Conservation (phyloP, 2,888 invertebrate genomes). For the Cryptophagus acutangulus region DNA sequence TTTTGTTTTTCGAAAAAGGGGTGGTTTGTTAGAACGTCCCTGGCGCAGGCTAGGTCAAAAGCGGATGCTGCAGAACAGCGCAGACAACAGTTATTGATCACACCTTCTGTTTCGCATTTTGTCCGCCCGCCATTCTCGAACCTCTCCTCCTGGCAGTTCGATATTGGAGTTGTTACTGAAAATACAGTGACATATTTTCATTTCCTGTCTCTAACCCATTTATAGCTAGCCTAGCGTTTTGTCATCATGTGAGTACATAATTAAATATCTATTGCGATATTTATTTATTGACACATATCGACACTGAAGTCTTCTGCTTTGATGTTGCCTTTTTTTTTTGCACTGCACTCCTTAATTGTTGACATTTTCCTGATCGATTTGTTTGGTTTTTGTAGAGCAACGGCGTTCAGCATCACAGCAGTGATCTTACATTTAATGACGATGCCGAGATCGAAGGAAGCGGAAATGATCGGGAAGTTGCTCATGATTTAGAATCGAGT, state of each 20-base stretch:
- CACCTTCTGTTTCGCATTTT: conserved; percentile 28
- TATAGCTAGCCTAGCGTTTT: neutral
- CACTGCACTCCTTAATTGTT: neutral
- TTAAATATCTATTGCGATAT: conserved; percentile 1
- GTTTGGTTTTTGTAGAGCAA: conserved; percentile 5
- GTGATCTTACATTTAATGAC: conserved; percentile 32
- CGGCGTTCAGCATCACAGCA: conserved; percentile 22
- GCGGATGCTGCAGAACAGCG: conserved; percentile 35
- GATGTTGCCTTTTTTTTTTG: too few relatives aligned
- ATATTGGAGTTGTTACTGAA: conserved; percentile 28
- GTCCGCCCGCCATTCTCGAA: too few relatives aligned
- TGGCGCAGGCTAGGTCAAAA: conserved; percentile 19
- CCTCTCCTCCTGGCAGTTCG: conserved; percentile 31
- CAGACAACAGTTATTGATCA: conserved; percentile 43
- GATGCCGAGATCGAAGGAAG: conserved; percentile 70
- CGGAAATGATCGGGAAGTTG: conserved; percentile 63
- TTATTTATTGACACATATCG: conserved; percentile 5
- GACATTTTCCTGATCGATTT: conserved; percentile 6
- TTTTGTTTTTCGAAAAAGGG: too few relatives aligned
- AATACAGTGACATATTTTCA: conserved; percentile 9
- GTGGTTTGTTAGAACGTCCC: too few relatives aligned
- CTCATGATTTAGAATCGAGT: conserved; percentile 74
- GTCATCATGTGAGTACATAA: conserved; percentile 17
- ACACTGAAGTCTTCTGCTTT: too few relatives aligned
- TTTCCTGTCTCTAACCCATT: conserved; percentile 2